phyloP scores from a whole-genome alignment of 2,113 vertebrate genomes.

The Takifugu flavidus region DNA sequence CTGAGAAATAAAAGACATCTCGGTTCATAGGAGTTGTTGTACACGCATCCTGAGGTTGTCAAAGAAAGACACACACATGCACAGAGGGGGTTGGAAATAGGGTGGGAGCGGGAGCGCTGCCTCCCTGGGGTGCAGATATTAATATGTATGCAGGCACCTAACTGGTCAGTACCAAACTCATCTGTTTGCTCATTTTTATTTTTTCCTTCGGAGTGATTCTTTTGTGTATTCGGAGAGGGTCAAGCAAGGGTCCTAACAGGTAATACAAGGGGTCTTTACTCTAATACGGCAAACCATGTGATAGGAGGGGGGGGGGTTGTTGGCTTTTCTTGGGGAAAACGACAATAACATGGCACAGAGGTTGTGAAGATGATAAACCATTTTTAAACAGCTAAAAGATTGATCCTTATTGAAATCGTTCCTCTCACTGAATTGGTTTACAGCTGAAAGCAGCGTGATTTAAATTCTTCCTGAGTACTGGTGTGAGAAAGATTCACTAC shows the following conservation, averaged over 20 bases:
- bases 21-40: conserved; percentile 66
- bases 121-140: conserved; percentile 45
- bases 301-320: not conserved
- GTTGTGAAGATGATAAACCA: too few relatives aligned
- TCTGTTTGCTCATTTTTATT: conserved; percentile 20
- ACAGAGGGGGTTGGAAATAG: conserved; percentile 35
- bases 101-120: conserved; percentile 21
- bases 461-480: not conserved
- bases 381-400: too few relatives aligned
- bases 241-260: not conserved
- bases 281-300: not conserved
- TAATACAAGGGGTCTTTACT: not conserved
- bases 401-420: not conserved
- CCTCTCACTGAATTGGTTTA: not conserved
- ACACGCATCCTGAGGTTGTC: conserved; percentile 69
- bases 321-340: too few relatives aligned
- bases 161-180: conserved; percentile 33
- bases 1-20: conserved; percentile 75
- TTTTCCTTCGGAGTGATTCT: conserved; percentile 14
- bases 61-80: conserved; percentile 48
- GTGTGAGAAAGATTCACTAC: not conserved
- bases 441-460: not conserved
- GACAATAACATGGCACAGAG: too few relatives aligned
- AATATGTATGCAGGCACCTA: conserved; percentile 63
- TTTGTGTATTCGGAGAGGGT: conserved; percentile 10